phyloP scores from a whole-genome alignment of 2,888 invertebrate genomes.

The Halictus ligatus region DNA sequence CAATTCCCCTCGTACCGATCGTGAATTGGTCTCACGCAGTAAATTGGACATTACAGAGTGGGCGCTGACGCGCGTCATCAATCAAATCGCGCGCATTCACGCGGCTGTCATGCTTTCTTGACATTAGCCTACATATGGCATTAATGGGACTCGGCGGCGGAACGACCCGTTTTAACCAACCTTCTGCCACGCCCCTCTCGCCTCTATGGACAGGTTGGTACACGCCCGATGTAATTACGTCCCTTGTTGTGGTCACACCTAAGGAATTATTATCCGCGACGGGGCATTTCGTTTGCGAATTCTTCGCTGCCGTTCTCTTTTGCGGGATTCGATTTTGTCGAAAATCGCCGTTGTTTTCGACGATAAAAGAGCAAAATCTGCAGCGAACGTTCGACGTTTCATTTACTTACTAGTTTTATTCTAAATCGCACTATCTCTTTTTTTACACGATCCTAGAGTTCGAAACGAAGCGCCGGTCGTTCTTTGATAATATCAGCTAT shows the following conservation, averaged over 20 bases:
- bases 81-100: slow-evolving; percentile 73
- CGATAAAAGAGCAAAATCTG: not conserved
- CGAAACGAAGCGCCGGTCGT: not conserved
- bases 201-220: slow-evolving; percentile 53
- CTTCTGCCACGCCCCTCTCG: slow-evolving; percentile 65
- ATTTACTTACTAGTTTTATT: not conserved
- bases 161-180: slow-evolving; percentile 59
- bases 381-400: not conserved
- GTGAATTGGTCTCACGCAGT: slow-evolving; percentile 58
- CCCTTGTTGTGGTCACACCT: slow-evolving; percentile 54
- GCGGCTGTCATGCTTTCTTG: slow-evolving; percentile 78
- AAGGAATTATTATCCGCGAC: slow-evolving; percentile 47
- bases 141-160: slow-evolving; percentile 58
- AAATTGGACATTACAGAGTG: slow-evolving; percentile 64
- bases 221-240: slow-evolving; percentile 69
- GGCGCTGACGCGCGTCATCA: slow-evolving; percentile 77
- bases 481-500: not conserved
- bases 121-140: slow-evolving; percentile 79
- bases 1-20: slow-evolving; percentile 8
- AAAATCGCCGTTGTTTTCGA: not conserved
- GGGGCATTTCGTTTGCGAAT: slow-evolving; percentile 33
- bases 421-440: not conserved
- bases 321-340: not conserved
- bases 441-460: not conserved
- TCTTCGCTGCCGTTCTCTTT: not conserved